Base-by-base conservation (phyloP, 2,888 invertebrate genomes). In the Idaea straminata region DNA sequence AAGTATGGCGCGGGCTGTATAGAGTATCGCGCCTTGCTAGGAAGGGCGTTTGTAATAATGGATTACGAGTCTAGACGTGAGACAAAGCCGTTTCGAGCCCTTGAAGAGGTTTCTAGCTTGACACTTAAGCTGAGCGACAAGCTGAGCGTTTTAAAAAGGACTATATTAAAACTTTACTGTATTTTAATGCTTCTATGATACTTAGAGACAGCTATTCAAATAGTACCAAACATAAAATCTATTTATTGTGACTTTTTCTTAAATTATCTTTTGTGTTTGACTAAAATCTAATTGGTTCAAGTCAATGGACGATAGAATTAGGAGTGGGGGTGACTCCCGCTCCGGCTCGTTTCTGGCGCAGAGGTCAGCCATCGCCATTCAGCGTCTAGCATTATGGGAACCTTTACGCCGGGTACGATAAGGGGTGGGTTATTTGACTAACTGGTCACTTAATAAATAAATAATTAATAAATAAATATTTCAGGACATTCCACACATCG, bases 41-140 rank as follows among this genome's bases (percentile, higher is more conserved):
- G 80, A 79, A 81, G 80, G 82, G 86, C 82, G 86, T 84, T 81
- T 84, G 85, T 85, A 86, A 87, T 91, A 91, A 91, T 89, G 89
- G 89, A 91, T 91, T 91, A 90, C 87, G 84, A 87, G 89, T 87
- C 89, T 89, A 88, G 88, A 87, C 88, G 82, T 80, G 86, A 88
- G 88, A 89, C 89, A 88, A 89, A 89, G 88, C 86, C 84, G 84
- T 80, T 86, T 81, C 84, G 83, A 86, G 85, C 85, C 86, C 85
- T 85, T 83, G 72, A 76, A 77, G 70, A 67, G 73, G 72, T 47
- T 60, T 60, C 35, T 13, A 16, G 35, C 35, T 15, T 35, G 5
- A 61, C 13, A 25, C 15, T 5, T 61, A n/a, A 34, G 10, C 61
- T 63, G 25, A 15, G 57, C 35, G 35, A 57, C 5, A 36, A 47